phyloP scores from a whole-genome alignment of 2,113 vertebrate genomes.

The Theristicus caerulescens region DNA sequence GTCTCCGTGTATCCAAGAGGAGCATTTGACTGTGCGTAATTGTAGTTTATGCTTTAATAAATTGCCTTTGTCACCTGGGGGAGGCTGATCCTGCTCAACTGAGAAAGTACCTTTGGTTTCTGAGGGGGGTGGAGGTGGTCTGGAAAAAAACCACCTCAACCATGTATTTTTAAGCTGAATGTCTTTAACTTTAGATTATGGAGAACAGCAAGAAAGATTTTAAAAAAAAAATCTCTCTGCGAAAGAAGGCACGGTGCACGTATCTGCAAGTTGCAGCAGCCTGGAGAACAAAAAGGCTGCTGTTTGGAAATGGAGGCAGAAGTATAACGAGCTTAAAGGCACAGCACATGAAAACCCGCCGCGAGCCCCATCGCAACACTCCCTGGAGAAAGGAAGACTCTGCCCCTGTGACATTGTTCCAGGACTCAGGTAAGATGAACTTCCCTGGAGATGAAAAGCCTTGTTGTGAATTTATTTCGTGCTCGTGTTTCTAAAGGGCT shows the following conservation, averaged over 20 bases:
- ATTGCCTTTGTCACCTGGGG: background rate
- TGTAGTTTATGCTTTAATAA: background rate
- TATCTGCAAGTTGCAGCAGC: background rate
- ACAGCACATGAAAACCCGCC: background rate
- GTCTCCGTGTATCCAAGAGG: background rate
- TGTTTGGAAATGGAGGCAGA: background rate
- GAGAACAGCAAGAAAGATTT: background rate
- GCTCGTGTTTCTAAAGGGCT: background rate
- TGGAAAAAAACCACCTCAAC: background rate
- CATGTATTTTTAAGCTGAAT: background rate
- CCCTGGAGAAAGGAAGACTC: background rate
- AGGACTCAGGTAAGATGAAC: background rate
- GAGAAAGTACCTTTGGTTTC: background rate
- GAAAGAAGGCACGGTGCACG: accelerated
- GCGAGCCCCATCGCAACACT: accelerated
- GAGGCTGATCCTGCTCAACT: background rate
- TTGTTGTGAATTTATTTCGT: background rate
- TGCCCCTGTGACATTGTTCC: background rate
- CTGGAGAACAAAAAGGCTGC: background rate
- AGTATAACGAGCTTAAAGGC: background rate
- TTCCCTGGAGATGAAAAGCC: background rate
- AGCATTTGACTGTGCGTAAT: background rate
- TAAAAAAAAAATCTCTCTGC: too few species aligned
- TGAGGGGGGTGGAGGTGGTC: background rate
- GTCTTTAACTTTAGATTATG: background rate